Conservation (phyloP, 2,113 vertebrate genomes). For the Ammospiza nelsoni region DNA sequence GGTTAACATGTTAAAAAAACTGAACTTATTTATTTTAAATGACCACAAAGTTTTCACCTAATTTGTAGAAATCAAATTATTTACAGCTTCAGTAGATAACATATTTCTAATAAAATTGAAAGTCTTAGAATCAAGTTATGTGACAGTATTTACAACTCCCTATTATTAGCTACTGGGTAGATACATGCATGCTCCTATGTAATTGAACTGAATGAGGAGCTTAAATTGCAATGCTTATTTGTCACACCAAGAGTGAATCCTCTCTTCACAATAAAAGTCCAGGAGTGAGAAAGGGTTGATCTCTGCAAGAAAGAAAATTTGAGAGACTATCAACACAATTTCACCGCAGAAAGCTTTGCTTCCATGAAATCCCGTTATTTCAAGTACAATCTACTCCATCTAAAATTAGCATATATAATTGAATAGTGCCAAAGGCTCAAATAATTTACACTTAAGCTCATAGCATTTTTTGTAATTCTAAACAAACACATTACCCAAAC, state of each 20-base stretch:
- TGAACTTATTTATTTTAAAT: not conserved
- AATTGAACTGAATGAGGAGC: slow-evolving; percentile 11
- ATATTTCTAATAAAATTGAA: not conserved
- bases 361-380: not conserved
- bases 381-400: not conserved
- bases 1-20: not conserved
- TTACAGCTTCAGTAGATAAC: not conserved
- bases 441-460: slow-evolving; percentile 33
- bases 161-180: not conserved
- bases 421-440: slow-evolving; percentile 49
- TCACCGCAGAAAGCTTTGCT: not conserved
- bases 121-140: not conserved
- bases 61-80: not conserved
- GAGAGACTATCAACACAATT: not conserved
- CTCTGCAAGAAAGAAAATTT: not conserved
- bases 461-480: not conserved
- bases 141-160: not conserved
- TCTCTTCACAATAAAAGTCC: not conserved
- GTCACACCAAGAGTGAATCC: not conserved
- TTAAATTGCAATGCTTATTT: slow-evolving; percentile 20
- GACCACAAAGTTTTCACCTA: not conserved
- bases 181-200: not conserved
- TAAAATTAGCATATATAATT: slow-evolving; percentile 46
- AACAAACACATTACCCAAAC: not conserved
- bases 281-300: not conserved